Evolutionary conservation across 2,888 invertebrate species (phyloP).

Genomic region (Antheraea assamensis): DNA sequence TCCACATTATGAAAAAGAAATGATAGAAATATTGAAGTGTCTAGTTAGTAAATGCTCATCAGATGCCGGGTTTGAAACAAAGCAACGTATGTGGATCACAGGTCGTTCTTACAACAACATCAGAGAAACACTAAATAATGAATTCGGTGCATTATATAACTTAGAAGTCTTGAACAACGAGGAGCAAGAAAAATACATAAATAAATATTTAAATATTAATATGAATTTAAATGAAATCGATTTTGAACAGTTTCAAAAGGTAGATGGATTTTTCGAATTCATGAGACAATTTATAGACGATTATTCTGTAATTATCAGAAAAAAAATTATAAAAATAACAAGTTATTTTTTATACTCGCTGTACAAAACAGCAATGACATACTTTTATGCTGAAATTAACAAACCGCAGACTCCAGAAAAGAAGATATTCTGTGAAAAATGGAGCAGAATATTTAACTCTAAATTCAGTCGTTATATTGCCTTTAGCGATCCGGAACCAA

Average conservation of each 20-base stretch:
- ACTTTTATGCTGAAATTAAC: slow-evolving; percentile 9
- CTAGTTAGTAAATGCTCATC: background rate
- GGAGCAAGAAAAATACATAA: slow-evolving; percentile 1
- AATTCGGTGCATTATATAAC: background rate
- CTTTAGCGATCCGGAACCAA: background rate
- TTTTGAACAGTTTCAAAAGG: background rate
- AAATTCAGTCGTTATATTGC: background rate
- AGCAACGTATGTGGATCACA: slow-evolving; percentile 9
- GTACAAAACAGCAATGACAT: slow-evolving; percentile 10
- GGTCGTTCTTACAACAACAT: slow-evolving; percentile 16
- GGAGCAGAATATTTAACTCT: slow-evolving; percentile 8
- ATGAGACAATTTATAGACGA: slow-evolving; percentile 7
- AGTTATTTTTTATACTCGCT: slow-evolving; percentile 3
- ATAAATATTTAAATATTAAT: slow-evolving; percentile 9
- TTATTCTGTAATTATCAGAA: background rate
- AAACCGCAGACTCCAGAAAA: background rate
- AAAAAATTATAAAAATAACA: background rate
- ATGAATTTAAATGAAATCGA: slow-evolving; percentile 5
- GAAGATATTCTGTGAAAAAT: background rate
- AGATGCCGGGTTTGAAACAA: background rate
- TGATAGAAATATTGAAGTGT: slow-evolving; percentile 12
- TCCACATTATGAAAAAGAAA: slow-evolving; percentile 11
- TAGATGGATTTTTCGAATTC: slow-evolving; percentile 11
- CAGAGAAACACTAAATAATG: background rate
- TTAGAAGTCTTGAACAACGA: background rate